Percentiles rank a stretch among this genome's conserved stretches.
phyloP scores from a whole-genome alignment of 1,140 invertebrate species.

The Aphelinus certus region DNA sequence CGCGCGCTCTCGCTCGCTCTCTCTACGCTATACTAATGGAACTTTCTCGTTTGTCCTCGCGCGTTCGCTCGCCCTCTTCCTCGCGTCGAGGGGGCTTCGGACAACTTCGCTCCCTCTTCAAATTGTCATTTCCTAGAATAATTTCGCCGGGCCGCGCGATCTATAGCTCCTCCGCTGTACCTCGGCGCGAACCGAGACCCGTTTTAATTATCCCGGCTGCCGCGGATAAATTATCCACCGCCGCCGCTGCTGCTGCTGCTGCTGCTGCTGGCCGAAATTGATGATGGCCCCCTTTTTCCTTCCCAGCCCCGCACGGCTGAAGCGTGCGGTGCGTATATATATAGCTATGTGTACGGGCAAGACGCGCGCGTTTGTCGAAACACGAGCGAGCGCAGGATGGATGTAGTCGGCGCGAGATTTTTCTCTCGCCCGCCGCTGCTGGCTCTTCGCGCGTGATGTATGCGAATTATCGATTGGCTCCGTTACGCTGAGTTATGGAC shows the following conservation, averaged over 20 bases:
- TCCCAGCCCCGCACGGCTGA: not conserved
- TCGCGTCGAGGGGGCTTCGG: not conserved
- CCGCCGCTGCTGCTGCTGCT: no score
- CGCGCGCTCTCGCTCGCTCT: conserved; percentile 30
- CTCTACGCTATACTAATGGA: conserved; percentile 54
- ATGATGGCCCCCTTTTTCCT: conserved; percentile 33
- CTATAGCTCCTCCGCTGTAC: conserved; percentile 50
- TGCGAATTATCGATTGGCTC: conserved; percentile 26
- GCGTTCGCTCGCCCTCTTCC: not conserved
- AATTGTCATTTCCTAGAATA: conserved; percentile 61
- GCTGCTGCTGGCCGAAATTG: conserved; percentile 18
- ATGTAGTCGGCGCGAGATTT: conserved; percentile 5
- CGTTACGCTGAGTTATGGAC: conserved; percentile 20
- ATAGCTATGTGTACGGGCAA: not conserved
- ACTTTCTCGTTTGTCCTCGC: conserved; percentile 52
- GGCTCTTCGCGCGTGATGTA: not conserved
- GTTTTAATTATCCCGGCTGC: conserved; percentile 59
- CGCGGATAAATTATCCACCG: conserved; percentile 51
- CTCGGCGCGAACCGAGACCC: conserved; percentile 33
- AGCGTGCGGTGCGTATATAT: no score
- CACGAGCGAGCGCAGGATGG: not conserved
- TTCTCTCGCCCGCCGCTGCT: not conserved
- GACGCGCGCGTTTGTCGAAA: not conserved
- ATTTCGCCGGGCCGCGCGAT: conserved; percentile 55
- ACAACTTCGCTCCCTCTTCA: conserved; percentile 30